Base-by-base conservation (phyloP, 92 coral and sea anemone species). In the Palythoa heliodiscus region DNA sequence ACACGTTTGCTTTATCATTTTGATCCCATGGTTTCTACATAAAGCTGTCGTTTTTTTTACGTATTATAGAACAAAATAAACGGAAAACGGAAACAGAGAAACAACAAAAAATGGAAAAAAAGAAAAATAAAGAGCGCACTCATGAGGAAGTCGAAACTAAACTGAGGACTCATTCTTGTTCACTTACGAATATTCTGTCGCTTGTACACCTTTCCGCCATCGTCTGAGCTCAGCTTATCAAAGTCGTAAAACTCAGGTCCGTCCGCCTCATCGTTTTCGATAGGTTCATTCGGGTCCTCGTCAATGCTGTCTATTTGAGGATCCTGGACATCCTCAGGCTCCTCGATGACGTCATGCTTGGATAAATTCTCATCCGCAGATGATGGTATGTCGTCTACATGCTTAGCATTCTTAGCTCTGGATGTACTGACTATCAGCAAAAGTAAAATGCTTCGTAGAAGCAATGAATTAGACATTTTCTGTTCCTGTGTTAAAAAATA, bases 281-380 rank as follows among this genome's bases (percentile, higher is more conserved):
- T 64, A 47, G 84, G 84, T 55, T 80, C 84, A 80, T 80, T 74
- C 47, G 84, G 84, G 63, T 80, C 84, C 84, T 80, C 84, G 43
- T 80, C 84, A 1, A 80, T 80, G 39, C 73, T 80, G 73, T 80
- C 64, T 35, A 80, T 74, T 6, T 80, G 84, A 80, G 84, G 84
- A 43, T 80, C 84, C 61, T 40, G 58, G 73, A 63, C 60, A 68
- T 80, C 63, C 23, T 50, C 25, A 58, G 84, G 84, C 73, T 80
- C 84, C 43, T 80, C 74, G 15, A 80, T 80, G 74, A 80, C 84
- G 74, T 80, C 84, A 80, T 80, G 64, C 55, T 80, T 80, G 29
- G 70, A 70, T 13, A 19, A 52, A 12, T 52, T 50, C 20, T 80
- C 73, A 80, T 80, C 72, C 43, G 43, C 12, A 35, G 73, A 80